Evolutionary conservation across 2,888 invertebrate genomes (phyloP), one percentile per base, ranked within the genome.

Genomic region (Ischnus inquisitorius): DNA sequence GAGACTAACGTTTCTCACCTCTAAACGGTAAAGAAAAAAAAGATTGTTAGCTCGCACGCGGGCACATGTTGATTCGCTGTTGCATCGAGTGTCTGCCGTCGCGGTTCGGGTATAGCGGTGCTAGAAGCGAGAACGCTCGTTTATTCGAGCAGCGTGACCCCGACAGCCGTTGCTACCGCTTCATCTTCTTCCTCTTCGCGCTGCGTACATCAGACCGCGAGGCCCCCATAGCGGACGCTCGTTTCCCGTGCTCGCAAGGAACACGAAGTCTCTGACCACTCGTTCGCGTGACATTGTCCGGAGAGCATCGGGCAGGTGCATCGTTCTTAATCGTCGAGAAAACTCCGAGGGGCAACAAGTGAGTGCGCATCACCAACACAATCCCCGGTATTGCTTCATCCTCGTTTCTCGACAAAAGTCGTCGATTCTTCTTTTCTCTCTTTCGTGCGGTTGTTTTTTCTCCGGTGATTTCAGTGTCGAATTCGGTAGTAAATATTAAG

Each of bases 281-380:
- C 87, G 71, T 85, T 84, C 79, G 85, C 79, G 87, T 67, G 88
- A 82, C 86, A 87, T 88, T 87, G 86, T 85, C 77, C 78, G 85
- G 85, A 82, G 78, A 85, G 85, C 86, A 87, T 85, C 88, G 77
- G 60, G 57, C 83, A 75, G 68, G 62, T 83, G 72, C 72, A 60
- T 60, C 57, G 57, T 14, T 25, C 28, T n/a, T 60, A 25, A 25
- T 2, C 12, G 5, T 12, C 5, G 25, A 14, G 1, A 60, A 60
- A 14, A 57, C 4, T 22, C 14, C 1, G 25, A 57, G 25, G 14
- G 14, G 10, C 14, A 1, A 25, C 25, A 12, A 25, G 57, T 57
- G 57, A 14, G 25, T 28, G 46, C n/a, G n/a, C 46, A 46, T 46
- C 8, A 46, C 12, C n/a, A 3, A 46, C 12, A 46, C 8, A 46